Evolutionary conservation across 2,888 invertebrate genomes (phyloP), one percentile per base, ranked within the genome.

Genomic region (Athalia rosae): DNA sequence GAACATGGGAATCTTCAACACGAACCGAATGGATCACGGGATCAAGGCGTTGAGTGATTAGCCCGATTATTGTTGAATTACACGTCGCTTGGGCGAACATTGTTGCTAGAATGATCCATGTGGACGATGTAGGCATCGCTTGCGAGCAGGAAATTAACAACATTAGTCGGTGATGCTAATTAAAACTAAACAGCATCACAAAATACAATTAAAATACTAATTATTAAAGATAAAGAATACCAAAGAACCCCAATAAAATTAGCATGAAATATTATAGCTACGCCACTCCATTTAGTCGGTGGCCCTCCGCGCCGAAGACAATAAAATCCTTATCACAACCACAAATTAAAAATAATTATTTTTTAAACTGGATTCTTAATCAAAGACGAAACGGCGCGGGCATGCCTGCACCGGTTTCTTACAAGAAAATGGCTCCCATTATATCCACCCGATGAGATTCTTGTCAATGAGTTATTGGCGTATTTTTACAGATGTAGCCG

Each of bases 381-480:
- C 87, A 87, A 86, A 81, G 74, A 81, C 28, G 28, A 28, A 28
- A 28, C 28, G 28, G 28, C 28, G 80, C 81, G 80, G 78, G 73
- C 28, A 6, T 6, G 47, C 61, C 79, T 77, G 79, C 80, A 79
- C 71, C 53, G 79, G 80, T 81, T 83, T 81, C 84, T 82, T 82
- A 77, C n/a, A 84, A 85, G 86, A 87, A 88, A 88, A 78, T 66
- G 87, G 84, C 85, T 79, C 82, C 86, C 85, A 88, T 89, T 89
- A 88, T 85, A 11, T 28, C 83, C 83, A 81, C 82, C 86, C 86
- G 84, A 87, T 87, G 87, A 89, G 89, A 89, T 90, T 88, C 85
- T 90, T 89, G 89, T 89, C 89, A 89, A 89, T 90, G 89, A 90
- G 85, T 89, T 89, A 90, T 89, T 85, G 88, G 88, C 85, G 83